phyloP scores from a whole-genome alignment of 2,888 invertebrate genomes.

The Nymphalis urticae region DNA sequence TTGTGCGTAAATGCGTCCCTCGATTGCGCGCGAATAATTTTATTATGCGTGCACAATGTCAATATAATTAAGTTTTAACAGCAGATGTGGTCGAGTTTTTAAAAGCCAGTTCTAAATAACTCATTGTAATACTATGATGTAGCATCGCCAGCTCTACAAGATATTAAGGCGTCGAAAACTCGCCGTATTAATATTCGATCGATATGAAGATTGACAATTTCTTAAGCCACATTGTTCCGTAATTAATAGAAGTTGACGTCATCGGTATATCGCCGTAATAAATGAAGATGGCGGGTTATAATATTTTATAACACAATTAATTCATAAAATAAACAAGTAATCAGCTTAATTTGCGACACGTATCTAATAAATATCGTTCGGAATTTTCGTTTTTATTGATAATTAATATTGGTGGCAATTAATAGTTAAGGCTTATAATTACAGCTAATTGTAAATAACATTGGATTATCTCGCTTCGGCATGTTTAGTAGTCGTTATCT shows the following conservation, averaged over 20 bases:
- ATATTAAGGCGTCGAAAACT: conserved; percentile 14
- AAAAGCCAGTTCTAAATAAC: conserved; percentile 61
- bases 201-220: conserved; percentile 20
- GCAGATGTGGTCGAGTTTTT: conserved; percentile 69
- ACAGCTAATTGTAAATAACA: conserved; percentile 74
- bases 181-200: conserved; percentile 4
- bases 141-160: conserved; percentile 41
- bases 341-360: conserved; percentile 38
- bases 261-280: conserved; percentile 28
- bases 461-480: conserved; percentile 67
- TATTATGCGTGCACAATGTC: conserved; percentile 71
- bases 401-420: conserved; percentile 78
- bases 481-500: conserved; percentile 60
- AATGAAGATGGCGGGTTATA: conserved; percentile 36
- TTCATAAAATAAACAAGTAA: conserved; percentile 41
- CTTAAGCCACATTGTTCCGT: conserved; percentile 33
- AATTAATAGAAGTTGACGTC: conserved; percentile 38
- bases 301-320: conserved; percentile 40
- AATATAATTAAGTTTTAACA: conserved; percentile 77
- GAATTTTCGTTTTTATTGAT: conserved; percentile 63
- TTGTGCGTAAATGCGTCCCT: conserved; percentile 15
- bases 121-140: conserved; percentile 60
- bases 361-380: conserved; percentile 52
- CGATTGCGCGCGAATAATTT: conserved; percentile 68
- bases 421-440: conserved; percentile 66